Evolutionary conservation across 2,113 vertebrate species (phyloP).

Genomic region (Cyphomyrus discorhynchus): DNA sequence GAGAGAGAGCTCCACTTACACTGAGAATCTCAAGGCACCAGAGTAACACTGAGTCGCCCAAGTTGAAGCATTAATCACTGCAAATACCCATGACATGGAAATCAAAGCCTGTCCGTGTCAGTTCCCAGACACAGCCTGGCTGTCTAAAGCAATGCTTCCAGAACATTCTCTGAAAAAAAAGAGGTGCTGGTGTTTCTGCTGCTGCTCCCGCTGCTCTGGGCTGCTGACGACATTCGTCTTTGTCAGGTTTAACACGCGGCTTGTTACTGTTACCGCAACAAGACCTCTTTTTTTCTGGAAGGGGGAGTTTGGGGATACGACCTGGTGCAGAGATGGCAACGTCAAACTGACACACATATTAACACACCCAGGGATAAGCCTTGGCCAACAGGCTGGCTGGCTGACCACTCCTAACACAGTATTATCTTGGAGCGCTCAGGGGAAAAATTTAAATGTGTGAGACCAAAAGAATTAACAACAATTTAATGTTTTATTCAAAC

Average conservation of each 20-base stretch:
- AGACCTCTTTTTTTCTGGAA: not conserved
- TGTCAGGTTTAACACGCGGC: constrained; percentile 40
- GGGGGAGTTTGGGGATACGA: not conserved
- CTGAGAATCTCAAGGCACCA: constrained; percentile 38
- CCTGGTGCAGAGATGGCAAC: constrained; percentile 13
- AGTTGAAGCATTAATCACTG: constrained; percentile 64
- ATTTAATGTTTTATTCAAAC: not conserved
- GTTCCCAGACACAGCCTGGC: constrained; percentile 33
- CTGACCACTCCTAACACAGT: not conserved
- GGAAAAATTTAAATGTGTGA: not conserved
- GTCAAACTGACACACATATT: not conserved
- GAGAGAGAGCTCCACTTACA: constrained; percentile 6
- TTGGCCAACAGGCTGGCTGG: not conserved
- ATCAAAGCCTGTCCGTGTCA: constrained; percentile 57
- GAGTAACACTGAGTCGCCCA: constrained; percentile 56
- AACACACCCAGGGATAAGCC: not conserved
- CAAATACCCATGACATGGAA: constrained; percentile 63
- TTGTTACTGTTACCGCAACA: not conserved
- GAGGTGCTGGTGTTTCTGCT: not conserved
- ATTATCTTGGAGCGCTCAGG: not conserved
- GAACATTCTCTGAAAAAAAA: constrained; percentile 18
- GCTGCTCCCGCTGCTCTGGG: constrained; percentile 31
- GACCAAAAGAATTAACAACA: not conserved
- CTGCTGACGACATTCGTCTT: constrained; percentile 47
- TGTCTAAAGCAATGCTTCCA: constrained; percentile 27